These are phyloP conservation scores for Trissoscelio sp. DNA, from an alignment of 2,888 invertebrate genomes.

Conservation along the genomic window DNA sequence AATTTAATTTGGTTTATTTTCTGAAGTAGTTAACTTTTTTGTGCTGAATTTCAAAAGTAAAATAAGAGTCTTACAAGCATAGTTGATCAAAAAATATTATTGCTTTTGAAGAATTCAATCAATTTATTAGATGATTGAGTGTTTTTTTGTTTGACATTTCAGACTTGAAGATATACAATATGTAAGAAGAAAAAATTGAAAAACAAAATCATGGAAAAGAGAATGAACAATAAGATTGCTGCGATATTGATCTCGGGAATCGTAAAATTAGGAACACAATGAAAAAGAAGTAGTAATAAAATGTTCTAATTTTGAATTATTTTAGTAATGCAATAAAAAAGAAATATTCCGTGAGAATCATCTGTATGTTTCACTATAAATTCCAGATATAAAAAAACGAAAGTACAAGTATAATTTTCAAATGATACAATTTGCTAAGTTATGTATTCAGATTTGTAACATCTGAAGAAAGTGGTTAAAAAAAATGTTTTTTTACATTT, in stretches of 20 bases:
- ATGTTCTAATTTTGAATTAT: neutral
- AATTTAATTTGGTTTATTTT: too few species aligned
- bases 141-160: neutral
- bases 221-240: slow-evolving; percentile 3
- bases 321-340: neutral
- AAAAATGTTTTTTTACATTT: too few species aligned
- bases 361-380: neutral
- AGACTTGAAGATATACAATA: neutral
- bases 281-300: slow-evolving; percentile 13
- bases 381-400: neutral
- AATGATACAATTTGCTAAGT: neutral
- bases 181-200: neutral
- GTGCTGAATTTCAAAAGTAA: too few species aligned
- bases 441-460: too few species aligned
- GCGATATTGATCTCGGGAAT: slow-evolving; percentile 1
- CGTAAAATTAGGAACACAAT: slow-evolving; percentile 9
- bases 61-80: too few species aligned
- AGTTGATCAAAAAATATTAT: too few species aligned
- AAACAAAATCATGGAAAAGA: neutral
- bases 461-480: too few species aligned
- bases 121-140: slow-evolving; percentile 11
- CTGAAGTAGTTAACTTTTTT: too few species aligned
- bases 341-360: slow-evolving; percentile 6
- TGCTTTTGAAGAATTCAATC: neutral
- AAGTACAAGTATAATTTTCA: neutral